These are phyloP conservation scores for Caenorhabditis wallacei DNA, from an alignment of 2,888 invertebrate species.

Conservation along the genomic window DNA sequence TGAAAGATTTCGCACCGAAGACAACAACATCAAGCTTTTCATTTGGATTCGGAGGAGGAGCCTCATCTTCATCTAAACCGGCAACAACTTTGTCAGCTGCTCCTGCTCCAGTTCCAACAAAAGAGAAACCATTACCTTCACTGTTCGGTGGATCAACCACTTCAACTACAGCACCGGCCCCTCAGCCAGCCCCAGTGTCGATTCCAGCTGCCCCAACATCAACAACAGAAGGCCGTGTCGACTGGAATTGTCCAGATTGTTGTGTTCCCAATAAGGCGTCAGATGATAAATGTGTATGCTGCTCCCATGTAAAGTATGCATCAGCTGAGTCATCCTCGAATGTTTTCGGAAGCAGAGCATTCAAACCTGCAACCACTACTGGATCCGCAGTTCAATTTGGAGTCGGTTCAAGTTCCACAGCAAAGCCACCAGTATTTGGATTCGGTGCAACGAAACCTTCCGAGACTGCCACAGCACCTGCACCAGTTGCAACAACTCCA, in stretches of 20 bases:
- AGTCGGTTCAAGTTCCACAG: not conserved
- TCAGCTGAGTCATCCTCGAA: constrained; percentile 31
- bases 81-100: not conserved
- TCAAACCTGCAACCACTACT: constrained; percentile 45
- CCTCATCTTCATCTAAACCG: not conserved
- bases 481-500: not conserved
- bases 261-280: constrained; percentile 56
- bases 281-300: constrained; percentile 58
- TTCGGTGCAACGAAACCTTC: constrained; percentile 11
- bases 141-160: too few species aligned
- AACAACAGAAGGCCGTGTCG: constrained; percentile 24
- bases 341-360: constrained; percentile 60
- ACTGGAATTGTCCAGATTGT: constrained; percentile 63
- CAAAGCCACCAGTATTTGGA: constrained; percentile 22
- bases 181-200: not conserved
- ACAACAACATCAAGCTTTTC: constrained; percentile 17
- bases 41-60: constrained; percentile 53
- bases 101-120: not conserved
- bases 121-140: too few species aligned
- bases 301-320: constrained; percentile 43
- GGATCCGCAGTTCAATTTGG: constrained; percentile 32
- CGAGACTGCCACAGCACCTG: not conserved
- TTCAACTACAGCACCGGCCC: too few species aligned
- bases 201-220: not conserved
- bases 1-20: constrained; percentile 30